A percentile compares a stretch with the other conserved stretches of the same genome.
phyloP scores from a whole-genome alignment of 2,113 vertebrate species.

The Mungos mungo region DNA sequence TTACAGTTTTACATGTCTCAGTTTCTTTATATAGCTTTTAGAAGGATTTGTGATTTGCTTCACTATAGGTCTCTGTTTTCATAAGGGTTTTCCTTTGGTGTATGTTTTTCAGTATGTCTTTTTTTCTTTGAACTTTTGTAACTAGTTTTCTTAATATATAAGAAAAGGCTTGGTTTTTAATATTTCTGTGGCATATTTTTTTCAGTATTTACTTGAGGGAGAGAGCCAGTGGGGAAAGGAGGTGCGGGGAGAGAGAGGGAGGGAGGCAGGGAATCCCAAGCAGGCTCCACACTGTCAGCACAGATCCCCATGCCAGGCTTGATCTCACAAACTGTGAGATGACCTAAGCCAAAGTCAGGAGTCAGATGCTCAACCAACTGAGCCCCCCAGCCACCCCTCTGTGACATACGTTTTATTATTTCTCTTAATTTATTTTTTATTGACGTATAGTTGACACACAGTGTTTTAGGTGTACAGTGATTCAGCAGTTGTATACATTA shows the following conservation, averaged over 20 bases:
- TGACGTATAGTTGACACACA: not conserved
- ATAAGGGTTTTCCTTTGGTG: not conserved
- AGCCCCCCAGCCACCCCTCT: not conserved
- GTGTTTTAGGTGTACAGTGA: not conserved
- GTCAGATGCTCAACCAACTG: too few relatives aligned
- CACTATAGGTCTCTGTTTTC: not conserved
- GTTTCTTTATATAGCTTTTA: not conserved
- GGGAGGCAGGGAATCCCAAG: too few relatives aligned
- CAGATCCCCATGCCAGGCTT: too few relatives aligned
- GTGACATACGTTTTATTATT: not conserved
- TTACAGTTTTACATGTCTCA: not conserved
- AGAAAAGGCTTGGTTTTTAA: not conserved
- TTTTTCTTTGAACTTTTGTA: constrained; percentile 24
- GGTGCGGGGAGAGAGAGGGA: too few relatives aligned
- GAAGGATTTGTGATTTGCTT: not conserved
- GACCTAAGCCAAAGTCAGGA: too few relatives aligned
- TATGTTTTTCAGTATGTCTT: not conserved
- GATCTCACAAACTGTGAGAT: too few relatives aligned
- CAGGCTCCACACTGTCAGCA: too few relatives aligned
- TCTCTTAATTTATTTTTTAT: not conserved
- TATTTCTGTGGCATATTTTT: not conserved
- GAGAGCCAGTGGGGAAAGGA: too few relatives aligned
- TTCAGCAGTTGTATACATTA: not conserved
- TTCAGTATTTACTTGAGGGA: too few relatives aligned
- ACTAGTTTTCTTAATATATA: not conserved